Conservation (phyloP, 2,113 vertebrate species). For the Labeo catla region DNA sequence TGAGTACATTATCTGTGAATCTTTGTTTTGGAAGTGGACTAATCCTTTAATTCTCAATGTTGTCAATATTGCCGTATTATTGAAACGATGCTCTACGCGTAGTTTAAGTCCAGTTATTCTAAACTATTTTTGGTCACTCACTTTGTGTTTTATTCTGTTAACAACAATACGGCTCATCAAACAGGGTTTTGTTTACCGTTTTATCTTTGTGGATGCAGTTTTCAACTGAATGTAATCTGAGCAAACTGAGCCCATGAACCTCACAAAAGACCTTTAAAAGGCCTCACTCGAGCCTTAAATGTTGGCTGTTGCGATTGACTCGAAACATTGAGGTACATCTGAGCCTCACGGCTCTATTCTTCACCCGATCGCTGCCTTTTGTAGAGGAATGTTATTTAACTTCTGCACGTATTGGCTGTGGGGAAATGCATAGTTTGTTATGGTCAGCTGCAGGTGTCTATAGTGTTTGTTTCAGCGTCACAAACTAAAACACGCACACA, state of each 20-base stretch:
- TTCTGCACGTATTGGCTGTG: neutral
- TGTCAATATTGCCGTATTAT: neutral
- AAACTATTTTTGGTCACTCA: neutral
- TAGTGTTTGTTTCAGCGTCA: too few species aligned
- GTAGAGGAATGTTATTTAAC: neutral
- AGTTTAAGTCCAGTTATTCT: neutral
- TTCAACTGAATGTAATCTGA: too few species aligned
- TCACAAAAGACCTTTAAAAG: neutral
- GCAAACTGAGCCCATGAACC: too few species aligned
- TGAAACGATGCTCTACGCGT: neutral
- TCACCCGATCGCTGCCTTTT: neutral
- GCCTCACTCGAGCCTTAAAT: neutral
- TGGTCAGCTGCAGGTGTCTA: too few species aligned
- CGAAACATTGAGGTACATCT: neutral
- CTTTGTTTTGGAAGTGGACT: too few species aligned
- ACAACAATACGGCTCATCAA: neutral
- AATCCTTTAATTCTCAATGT: neutral
- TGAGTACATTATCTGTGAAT: too few species aligned
- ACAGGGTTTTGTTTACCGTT: neutral
- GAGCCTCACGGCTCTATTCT: neutral
- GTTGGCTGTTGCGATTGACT: neutral
- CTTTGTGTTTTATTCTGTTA: neutral
- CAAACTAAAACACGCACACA: neutral
- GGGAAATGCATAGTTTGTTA: neutral
- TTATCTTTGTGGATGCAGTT: too few species aligned